Evolutionary conservation across 2,113 vertebrate species (phyloP), one percentile per base, ranked within the genome.

Genomic region (Oncorhynchus tshawytscha): DNA sequence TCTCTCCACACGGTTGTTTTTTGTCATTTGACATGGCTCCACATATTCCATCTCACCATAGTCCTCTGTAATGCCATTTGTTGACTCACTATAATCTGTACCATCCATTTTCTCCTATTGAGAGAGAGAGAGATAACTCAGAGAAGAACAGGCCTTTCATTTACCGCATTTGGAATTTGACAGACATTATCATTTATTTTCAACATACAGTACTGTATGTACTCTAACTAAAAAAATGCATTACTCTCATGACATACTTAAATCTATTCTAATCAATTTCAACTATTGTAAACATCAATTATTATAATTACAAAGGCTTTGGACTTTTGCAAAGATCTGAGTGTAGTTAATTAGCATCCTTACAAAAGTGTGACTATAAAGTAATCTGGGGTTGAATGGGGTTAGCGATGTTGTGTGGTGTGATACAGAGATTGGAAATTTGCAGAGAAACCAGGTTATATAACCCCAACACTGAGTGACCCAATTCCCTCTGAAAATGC

Each of bases 391-490:
- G 59, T 11, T 62, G 18, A 22, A 2, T 62, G n/a, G 2, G 59
- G n/a, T 22, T 62, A 16, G 39, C 9, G 9, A 45, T 45, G 39
- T 11, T 11, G n/a, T 62, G 9, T 22, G 59, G n/a, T 62, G 59
- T 8, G n/a, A 62, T 62, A 31, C 67, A 45, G 29, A 25, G 27
- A 84, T 45, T 45, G 86, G 88, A 88, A 83, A 87, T 82, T 51
- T 88, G 87, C 90, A 91, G 69, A 87, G 84, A 86, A 91, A 91
- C 9, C 68, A 92, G 89, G 88, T 84, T 87, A 87, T n/a, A 39
- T 62, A 39, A 45, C 57, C 59, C 2, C 29, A 64, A 70, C 13
- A 48, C 20, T 48, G 39, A 16, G 57, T 74, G 77, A 79, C 72
- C 77, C 77, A 70, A 31, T 74, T 73, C 73, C n/a, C 15, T 16